These are phyloP conservation scores for Solenodon paradoxus DNA, from an alignment of 2,113 vertebrate species.

Conservation along the genomic window DNA sequence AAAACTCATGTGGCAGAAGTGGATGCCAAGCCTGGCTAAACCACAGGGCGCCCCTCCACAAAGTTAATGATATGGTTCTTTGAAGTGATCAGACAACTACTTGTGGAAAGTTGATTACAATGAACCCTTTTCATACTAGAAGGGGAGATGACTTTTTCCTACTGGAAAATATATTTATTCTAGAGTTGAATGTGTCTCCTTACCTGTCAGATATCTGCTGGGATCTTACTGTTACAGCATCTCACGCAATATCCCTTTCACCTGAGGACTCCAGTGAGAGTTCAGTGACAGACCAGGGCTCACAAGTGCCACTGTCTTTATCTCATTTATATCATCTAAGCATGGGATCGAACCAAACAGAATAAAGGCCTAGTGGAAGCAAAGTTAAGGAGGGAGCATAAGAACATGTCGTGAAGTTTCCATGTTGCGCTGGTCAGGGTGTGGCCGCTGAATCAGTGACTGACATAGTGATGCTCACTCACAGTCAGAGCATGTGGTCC, in stretches of 20 bases:
- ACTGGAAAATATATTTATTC: not conserved
- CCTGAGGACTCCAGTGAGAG: not conserved
- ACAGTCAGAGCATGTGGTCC: not conserved
- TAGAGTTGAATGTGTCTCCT: not conserved
- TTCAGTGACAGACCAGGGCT: not conserved
- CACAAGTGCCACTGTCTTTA: not conserved
- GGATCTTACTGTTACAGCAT: not conserved
- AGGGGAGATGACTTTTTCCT: not conserved
- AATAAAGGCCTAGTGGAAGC: not conserved
- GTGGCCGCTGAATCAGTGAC: not conserved
- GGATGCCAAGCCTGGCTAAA: not conserved
- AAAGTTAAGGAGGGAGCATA: not conserved
- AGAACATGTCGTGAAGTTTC: not conserved
- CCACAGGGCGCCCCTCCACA: not conserved
- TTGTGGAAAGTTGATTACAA: constrained; percentile 52
- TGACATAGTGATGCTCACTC: not conserved
- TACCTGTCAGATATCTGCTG: not conserved
- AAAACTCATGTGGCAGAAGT: not conserved
- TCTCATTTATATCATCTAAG: not conserved
- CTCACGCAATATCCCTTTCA: not conserved
- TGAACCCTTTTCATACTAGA: not conserved
- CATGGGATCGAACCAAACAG: not conserved
- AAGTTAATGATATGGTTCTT: not conserved
- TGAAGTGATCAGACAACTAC: not conserved
- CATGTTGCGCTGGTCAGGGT: not conserved